phyloP scores from a whole-genome alignment of 2,113 vertebrate genomes.

The Istiophorus platypterus region DNA sequence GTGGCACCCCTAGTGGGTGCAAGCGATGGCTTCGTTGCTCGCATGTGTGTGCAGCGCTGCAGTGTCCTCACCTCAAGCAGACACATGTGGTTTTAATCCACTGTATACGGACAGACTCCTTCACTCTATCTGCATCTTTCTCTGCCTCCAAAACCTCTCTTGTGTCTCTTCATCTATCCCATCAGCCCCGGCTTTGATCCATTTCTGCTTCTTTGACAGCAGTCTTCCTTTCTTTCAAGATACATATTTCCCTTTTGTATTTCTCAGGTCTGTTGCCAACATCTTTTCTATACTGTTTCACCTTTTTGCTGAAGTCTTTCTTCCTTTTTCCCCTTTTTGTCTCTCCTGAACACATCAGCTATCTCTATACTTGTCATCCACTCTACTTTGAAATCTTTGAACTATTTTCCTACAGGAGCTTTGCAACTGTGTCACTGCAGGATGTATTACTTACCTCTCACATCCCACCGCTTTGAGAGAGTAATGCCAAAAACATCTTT shows the following conservation, averaged over 20 bases:
- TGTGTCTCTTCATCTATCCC: slow-evolving; percentile 61
- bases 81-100: slow-evolving; percentile 83
- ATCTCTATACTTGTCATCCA: slow-evolving; percentile 38
- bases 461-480: slow-evolving; percentile 45
- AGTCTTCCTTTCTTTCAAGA: slow-evolving; percentile 36
- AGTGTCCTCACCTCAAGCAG: slow-evolving; percentile 77
- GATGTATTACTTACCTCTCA: slow-evolving; percentile 48
- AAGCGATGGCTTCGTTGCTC: slow-evolving; percentile 74
- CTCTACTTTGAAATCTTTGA: slow-evolving; percentile 54
- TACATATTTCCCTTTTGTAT: slow-evolving; percentile 47
- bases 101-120: slow-evolving; percentile 53
- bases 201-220: slow-evolving; percentile 57
- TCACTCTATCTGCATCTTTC: slow-evolving; percentile 60
- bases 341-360: slow-evolving; percentile 37
- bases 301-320: slow-evolving; percentile 44
- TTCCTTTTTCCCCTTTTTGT: background rate
- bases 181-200: slow-evolving; percentile 46
- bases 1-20: slow-evolving; percentile 63
- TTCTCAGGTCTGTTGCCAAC: slow-evolving; percentile 52
- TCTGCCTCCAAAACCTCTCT: slow-evolving; percentile 39
- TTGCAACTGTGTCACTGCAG: slow-evolving; percentile 45
- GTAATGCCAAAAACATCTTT: slow-evolving; percentile 58
- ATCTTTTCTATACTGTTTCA: slow-evolving; percentile 58
- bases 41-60: slow-evolving; percentile 59
- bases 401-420: slow-evolving; percentile 51